Evolutionary conservation across 2,113 vertebrate genomes (phyloP).

Genomic region (Leuciscus idus): DNA sequence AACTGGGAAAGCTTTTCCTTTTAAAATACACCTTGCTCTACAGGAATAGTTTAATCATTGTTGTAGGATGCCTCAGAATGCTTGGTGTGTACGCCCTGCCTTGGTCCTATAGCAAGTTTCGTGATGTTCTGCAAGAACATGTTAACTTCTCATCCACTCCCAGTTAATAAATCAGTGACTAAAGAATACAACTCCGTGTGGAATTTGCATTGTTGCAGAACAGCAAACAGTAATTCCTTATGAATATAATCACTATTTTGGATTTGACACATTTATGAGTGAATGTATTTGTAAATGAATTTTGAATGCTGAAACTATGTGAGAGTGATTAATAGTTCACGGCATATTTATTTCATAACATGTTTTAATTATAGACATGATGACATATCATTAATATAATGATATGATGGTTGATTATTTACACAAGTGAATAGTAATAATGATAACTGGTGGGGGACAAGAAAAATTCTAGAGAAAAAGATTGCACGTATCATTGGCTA

Average conservation of each 20-base stretch:
- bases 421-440: not conserved
- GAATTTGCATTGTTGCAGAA: not conserved
- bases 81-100: not conserved
- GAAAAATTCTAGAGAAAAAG: not conserved
- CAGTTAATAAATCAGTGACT: not conserved
- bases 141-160: not conserved
- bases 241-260: not conserved
- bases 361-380: not conserved
- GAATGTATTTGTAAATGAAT: not conserved
- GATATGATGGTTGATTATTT: not conserved
- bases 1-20: not conserved
- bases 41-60: not conserved
- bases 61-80: not conserved
- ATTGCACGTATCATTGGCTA: not conserved
- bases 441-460: not conserved
- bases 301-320: not conserved
- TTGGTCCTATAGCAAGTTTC: not conserved
- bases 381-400: not conserved
- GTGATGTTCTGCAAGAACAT: not conserved
- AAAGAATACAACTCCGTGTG: not conserved
- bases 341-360: not conserved
- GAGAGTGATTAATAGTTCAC: not conserved
- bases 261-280: not conserved
- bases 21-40: not conserved
- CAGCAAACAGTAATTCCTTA: not conserved